A percentile compares a stretch with the other conserved stretches of the same genome.
Conservation (phyloP, 30 jellyfish, hydroid and myxozoan genomes). For the Turritopsis dohrnii region DNA sequence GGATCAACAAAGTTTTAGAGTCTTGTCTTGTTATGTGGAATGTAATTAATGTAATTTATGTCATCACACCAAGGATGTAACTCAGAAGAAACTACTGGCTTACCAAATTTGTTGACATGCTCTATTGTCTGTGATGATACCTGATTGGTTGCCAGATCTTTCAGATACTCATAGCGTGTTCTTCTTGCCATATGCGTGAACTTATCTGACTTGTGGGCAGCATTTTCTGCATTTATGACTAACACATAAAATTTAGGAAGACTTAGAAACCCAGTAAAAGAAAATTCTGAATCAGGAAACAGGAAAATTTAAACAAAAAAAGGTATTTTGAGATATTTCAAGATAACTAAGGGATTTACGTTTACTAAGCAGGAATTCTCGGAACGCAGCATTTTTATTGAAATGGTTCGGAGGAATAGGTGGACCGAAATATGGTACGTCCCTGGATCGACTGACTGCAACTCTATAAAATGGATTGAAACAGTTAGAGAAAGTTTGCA, state of each 20-base stretch:
- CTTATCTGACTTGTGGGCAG: constrained; percentile 92
- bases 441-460: constrained; percentile 89
- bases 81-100: constrained; percentile 5
- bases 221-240: constrained; percentile 98
- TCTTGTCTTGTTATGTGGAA: too few relatives aligned
- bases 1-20: too few relatives aligned
- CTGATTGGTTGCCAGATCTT: constrained; percentile 73
- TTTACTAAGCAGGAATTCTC: constrained; percentile 76
- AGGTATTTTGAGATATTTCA: background rate
- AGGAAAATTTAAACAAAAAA: background rate
- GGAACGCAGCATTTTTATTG: constrained; percentile 60
- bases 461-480: constrained; percentile 37
- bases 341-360: constrained; percentile 33
- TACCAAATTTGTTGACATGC: constrained; percentile 83
- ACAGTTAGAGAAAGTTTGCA: background rate
- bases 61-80: too few relatives aligned
- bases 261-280: background rate
- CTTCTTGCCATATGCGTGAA: constrained; percentile 90
- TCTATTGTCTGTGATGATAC: constrained; percentile 81
- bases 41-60: too few relatives aligned
- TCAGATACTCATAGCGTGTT: constrained; percentile 77
- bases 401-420: constrained; percentile 77
- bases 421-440: constrained; percentile 98
- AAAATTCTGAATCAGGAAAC: background rate
- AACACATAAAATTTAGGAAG: background rate